Evolutionary conservation across 2,888 invertebrate species (phyloP), one percentile per base, ranked within the genome.

Genomic region (Lathronympha strigana): DNA sequence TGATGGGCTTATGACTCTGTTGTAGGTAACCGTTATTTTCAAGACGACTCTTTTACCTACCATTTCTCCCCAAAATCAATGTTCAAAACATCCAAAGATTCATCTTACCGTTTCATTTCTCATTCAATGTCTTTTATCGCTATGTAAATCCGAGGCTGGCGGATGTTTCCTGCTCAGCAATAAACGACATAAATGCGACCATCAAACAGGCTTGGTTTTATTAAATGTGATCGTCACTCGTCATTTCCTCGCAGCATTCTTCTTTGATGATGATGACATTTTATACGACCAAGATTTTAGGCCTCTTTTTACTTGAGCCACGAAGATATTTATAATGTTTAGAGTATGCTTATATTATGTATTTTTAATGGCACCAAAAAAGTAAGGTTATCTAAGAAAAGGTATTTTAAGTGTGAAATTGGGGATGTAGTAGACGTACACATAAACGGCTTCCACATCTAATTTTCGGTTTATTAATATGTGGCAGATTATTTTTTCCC

Each of bases 141-240:
- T 19, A 40, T 40, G 40, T 40, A 40, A 40, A 40, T 40, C 17
- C 15, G 17, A 6, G 17, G 8, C 40, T 17, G 40, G 9, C 40
- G 17, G 40, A 40, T 40, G 40, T 9, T 40, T 40, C 17, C 13
- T 40, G 17, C 19, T 3, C 40, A 40, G 40, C 40, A 40, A 19
- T 40, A 40, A 40, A 40, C 40, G 40, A 40, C 40, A 40, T 40
- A 9, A 5, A 38, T 15, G 40, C 17, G 40, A 2, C 17, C 40
- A 19, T 40, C 40, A 40, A 40, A 40, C 9, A 17, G 19, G 40
- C 40, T 40, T 40, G 40, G 40, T 40, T 40, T 40, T 40, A 19
- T 40, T 40, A 40, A 40, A 40, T 40, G 19, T 40, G 40, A 40
- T 40, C 40, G 40, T 40, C 40, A 40, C 40, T 40, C 17, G 40